Base-by-base conservation (phyloP, 2,797 vertebrate species). In the Salmo trutta region DNA sequence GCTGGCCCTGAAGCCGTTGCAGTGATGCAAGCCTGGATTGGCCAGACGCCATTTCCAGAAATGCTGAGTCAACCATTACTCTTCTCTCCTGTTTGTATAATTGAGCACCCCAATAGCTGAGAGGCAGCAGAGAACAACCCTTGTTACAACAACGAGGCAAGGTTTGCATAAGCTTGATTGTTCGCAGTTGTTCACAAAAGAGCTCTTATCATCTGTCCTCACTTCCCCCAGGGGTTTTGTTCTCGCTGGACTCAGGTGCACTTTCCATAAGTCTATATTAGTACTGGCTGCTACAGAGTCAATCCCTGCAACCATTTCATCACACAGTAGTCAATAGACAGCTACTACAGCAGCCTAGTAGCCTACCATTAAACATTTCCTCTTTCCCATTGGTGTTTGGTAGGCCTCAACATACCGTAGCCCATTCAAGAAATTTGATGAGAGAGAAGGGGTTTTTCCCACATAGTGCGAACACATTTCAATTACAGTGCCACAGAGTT, bases 21-120 rank as follows among this genome's bases (percentile, higher is more conserved):
- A n/a, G 53, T 33, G 53, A 31, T 17, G 12, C 31, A 41, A 15
- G 56, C 29, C 19, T 64, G 53, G 41, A 51, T 64, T 24, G 29
- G 74, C 64, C 51, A 75, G 62, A 27, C 24, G 15, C 19, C 59
- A 68, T 31, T 68, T 33, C 17, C 7, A 33, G 47, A 75, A 54
- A 67, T 75, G 51, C 65, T 75, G 74, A 67, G 24, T 27, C 8
- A n/a, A 75, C 62, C 33, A 27, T 52, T 3, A 53, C n/a, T 53
- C 41, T 75, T 29, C 51, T 29, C 53, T 29, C 14, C 52, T 0
- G 53, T 17, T 56, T 56, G 53, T 17, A 19, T 56, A 56, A 56
- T 19, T 56, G 53, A 56, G 2, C 16, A 56, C 19, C 5, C 53
- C n/a, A 62, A 21, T 62, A 21, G 5, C 5, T 7, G 16, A n/a